Conservation (phyloP, 2,113 vertebrate species). For the Tursiops truncatus region DNA sequence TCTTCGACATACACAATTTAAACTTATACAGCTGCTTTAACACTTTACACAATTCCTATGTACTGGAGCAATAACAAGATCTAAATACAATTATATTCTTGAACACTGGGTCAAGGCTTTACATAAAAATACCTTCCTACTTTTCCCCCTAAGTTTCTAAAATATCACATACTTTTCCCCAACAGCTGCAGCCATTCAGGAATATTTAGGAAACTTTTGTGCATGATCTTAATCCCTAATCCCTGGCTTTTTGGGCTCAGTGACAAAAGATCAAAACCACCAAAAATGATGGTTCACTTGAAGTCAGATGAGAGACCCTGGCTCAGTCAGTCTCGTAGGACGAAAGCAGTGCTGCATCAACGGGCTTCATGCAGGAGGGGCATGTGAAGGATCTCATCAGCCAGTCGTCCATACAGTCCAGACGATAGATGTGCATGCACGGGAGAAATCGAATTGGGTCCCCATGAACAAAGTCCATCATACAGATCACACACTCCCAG, state of each 20-base stretch:
- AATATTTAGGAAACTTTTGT: constrained; percentile 85
- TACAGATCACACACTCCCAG: constrained; percentile 99
- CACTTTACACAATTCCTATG: constrained; percentile 86
- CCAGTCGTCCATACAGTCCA: constrained; percentile 99
- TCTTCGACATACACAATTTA: constrained; percentile 82
- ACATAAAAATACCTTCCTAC: constrained; percentile 87
- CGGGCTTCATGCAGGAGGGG: constrained; percentile 99
- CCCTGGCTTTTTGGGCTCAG: constrained; percentile 89
- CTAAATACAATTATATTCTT: constrained; percentile 83
- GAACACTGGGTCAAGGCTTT: constrained; percentile 87
- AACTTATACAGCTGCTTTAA: constrained; percentile 84
- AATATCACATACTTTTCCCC: constrained; percentile 83
- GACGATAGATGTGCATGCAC: constrained; percentile 99
- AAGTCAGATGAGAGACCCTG: constrained; percentile 82
- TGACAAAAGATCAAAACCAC: constrained; percentile 59
- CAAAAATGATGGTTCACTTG: constrained; percentile 82
- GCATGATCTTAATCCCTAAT: constrained; percentile 88
- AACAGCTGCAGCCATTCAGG: constrained; percentile 87
- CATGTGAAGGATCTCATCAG: constrained; percentile 99
- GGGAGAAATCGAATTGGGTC: constrained; percentile 98
- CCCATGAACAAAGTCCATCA: constrained; percentile 99
- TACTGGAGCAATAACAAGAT: constrained; percentile 84
- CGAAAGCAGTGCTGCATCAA: constrained; percentile 94
- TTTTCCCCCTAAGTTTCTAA: constrained; percentile 84
- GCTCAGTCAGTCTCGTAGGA: constrained; percentile 98